Evolutionary conservation across 1,140 invertebrate genomes (phyloP), one percentile per base, ranked within the genome.

Genomic region (Phthorimaea operculella): DNA sequence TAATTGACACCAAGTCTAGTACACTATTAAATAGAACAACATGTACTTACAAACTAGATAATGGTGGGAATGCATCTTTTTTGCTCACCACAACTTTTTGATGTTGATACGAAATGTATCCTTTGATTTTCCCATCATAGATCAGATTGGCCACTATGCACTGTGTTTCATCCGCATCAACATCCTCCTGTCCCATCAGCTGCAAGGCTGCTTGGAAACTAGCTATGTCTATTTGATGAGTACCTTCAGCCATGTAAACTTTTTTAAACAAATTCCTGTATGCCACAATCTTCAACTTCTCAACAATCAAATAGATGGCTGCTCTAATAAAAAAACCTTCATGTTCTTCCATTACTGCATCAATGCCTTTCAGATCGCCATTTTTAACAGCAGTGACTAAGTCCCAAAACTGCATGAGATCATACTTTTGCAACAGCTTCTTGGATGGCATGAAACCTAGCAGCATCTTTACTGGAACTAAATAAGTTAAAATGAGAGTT

Each of bases 41-140:
- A 28, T 28, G 21, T 28, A 28, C 21, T 39, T 86, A 83, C 55
- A 89, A 78, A 76, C 79, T 86, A 62, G 86, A 90, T 10, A 95
- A 76, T 33, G 88, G 83, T 15, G 98, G 97, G 83, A 99, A 99
- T 12, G 98, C 93, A 87, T 97, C 97, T 74, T 96, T 93, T 85
- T 99, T 99, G 63, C 96, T 98, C 42, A 99, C 93, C 49, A 99
- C 97, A 50, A 99, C 87, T 86, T 98, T 99, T 76, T 98, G 93
- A 84, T 99, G 97, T 58, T 96, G 94, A 85, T 98, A 93, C 0
- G 97, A 98, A 73, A 99, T 98, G 77, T 99, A 99, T 0, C 98
- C 98, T 81, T 99, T 95, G 58, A 96, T 94, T 87, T 94, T 95
- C 1, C 94, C 95, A 77, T 98, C 96, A 78, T 92, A 95, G 72